Percentiles rank a stretch among this genome's conserved stretches.
phyloP scores from a whole-genome alignment of 2,888 invertebrate genomes.

The Lycia hirtaria region DNA sequence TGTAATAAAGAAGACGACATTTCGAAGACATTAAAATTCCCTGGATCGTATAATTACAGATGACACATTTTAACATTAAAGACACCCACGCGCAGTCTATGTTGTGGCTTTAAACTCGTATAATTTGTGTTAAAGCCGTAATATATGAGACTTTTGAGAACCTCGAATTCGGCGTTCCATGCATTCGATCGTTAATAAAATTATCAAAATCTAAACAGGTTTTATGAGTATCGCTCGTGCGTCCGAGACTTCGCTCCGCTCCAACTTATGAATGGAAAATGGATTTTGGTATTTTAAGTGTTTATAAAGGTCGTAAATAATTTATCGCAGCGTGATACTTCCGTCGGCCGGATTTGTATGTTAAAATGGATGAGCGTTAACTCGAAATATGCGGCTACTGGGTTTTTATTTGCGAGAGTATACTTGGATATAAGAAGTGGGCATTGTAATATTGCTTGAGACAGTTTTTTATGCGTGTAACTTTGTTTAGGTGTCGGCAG shows the following conservation, averaged over 20 bases:
- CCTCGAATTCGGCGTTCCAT: constrained; percentile 75
- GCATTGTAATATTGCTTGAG: constrained; percentile 33
- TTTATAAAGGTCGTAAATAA: constrained; percentile 83
- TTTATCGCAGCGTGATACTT: constrained; percentile 83
- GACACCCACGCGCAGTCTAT: constrained; percentile 80
- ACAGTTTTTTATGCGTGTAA: constrained; percentile 53
- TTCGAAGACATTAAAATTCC: constrained; percentile 82
- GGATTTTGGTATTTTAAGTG: constrained; percentile 83
- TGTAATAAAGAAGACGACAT: constrained; percentile 82
- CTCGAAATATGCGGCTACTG: constrained; percentile 71
- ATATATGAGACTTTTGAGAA: constrained; percentile 82
- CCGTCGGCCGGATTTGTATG: constrained; percentile 78
- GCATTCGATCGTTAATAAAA: constrained; percentile 84
- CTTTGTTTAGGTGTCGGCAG: constrained; percentile 52
- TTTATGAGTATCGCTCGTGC: constrained; percentile 79
- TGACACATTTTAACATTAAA: constrained; percentile 84
- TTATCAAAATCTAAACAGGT: constrained; percentile 85
- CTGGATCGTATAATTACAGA: constrained; percentile 82
- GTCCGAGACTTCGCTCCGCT: constrained; percentile 70
- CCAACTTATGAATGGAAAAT: constrained; percentile 83
- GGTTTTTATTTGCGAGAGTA: constrained; percentile 66
- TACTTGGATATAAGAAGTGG: constrained; percentile 18
- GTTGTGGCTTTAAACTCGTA: constrained; percentile 83
- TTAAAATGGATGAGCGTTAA: constrained; percentile 70
- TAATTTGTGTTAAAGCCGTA: constrained; percentile 85